Evolutionary conservation across 2,797 vertebrate species (phyloP).

Genomic region (Sebastes elongatus): DNA sequence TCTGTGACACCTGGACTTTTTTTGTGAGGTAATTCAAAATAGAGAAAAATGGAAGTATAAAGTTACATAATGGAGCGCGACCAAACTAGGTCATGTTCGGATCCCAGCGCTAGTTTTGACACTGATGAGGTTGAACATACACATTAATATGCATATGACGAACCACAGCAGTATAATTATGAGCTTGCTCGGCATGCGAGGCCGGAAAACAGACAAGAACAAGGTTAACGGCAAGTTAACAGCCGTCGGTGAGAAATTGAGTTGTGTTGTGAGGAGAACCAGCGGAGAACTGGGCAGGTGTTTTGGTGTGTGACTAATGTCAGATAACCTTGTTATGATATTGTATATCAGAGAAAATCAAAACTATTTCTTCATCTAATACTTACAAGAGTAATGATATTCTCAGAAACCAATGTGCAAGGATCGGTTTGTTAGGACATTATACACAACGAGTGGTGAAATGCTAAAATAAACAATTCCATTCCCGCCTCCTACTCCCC

Average conservation of each 20-base stretch:
- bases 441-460: background rate
- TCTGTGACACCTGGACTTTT: background rate
- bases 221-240: background rate
- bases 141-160: conserved; percentile 10
- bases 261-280: background rate
- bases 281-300: background rate
- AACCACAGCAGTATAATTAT: background rate
- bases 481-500: too few relatives aligned
- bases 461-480: background rate
- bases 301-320: background rate
- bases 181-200: background rate
- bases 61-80: background rate
- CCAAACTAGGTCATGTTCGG: background rate
- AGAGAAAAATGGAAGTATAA: background rate
- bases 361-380: background rate
- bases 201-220: background rate
- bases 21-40: background rate
- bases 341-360: background rate
- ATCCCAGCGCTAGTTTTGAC: background rate
- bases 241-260: background rate
- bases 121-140: conserved; percentile 1
- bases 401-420: background rate
- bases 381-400: background rate
- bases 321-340: background rate
- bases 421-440: background rate